Percentiles rank a stretch among this genome's conserved stretches.
phyloP scores from a whole-genome alignment of 2,888 invertebrate species.

The Poecilobothrus nobilitatus region DNA sequence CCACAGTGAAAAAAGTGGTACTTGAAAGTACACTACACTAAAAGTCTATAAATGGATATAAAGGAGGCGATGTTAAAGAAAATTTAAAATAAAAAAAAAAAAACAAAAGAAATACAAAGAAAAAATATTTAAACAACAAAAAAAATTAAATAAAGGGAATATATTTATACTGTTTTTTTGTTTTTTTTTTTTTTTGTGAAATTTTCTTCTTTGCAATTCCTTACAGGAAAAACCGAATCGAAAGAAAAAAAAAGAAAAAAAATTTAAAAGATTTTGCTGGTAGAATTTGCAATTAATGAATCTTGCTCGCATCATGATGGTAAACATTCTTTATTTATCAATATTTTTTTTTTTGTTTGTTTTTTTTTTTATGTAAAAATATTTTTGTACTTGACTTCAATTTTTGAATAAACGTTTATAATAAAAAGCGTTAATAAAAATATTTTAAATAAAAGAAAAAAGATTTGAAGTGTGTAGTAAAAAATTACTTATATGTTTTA shows the following conservation, averaged over 20 bases:
- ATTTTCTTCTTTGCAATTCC: not conserved
- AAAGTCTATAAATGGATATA: not conserved
- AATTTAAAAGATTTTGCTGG: slow-evolving; percentile 1
- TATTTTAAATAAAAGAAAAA: too few relatives aligned
- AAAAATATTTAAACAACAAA: not conserved
- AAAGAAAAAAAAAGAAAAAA: not conserved
- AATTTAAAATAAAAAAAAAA: not conserved
- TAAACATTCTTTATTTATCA: not conserved
- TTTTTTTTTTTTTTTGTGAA: too few relatives aligned
- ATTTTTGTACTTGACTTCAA: too few relatives aligned
- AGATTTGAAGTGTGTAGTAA: too few relatives aligned
- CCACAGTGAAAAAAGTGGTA: not conserved
- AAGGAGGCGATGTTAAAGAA: not conserved
- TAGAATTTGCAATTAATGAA: slow-evolving; percentile 1
- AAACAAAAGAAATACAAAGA: not conserved
- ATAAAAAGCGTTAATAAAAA: too few relatives aligned
- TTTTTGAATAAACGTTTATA: too few relatives aligned
- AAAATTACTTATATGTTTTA: too few relatives aligned
- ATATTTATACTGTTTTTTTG: too few relatives aligned
- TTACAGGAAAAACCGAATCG: not conserved
- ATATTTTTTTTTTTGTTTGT: not conserved
- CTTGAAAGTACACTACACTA: not conserved
- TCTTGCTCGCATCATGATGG: not conserved
- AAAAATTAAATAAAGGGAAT: too few relatives aligned
- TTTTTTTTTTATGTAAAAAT: too few relatives aligned